These are phyloP conservation scores for Drosophila imparisetae DNA, from an alignment of 2,888 invertebrate species.

Conservation along the genomic window DNA sequence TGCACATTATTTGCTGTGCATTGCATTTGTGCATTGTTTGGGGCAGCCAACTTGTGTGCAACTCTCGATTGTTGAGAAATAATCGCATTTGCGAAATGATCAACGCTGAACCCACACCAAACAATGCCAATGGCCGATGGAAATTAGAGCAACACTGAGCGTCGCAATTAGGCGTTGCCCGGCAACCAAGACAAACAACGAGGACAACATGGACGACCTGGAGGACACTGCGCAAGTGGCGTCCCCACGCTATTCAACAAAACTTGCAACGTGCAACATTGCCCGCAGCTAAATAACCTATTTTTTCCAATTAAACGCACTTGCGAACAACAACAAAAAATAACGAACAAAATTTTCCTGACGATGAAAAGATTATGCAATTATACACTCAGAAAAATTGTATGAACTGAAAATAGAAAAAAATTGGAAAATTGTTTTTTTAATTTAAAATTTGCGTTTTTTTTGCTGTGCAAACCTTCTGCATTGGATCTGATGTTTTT, in stretches of 20 bases:
- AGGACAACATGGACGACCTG: slow-evolving; percentile 19
- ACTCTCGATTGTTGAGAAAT: slow-evolving; percentile 43
- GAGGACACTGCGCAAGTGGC: neutral
- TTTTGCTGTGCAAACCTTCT: neutral
- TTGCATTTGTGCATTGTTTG: neutral
- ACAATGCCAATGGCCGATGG: neutral
- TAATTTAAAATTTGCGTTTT: neutral
- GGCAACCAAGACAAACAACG: slow-evolving; percentile 11
- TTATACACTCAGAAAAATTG: neutral
- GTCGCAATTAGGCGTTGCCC: slow-evolving; percentile 66
- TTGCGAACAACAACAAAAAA: slow-evolving; percentile 49
- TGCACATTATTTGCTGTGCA: slow-evolving; percentile 7
- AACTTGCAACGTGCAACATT: slow-evolving; percentile 12
- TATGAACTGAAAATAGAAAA: neutral
- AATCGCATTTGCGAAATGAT: slow-evolving; percentile 36
- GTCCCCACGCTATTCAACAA: slow-evolving; percentile 66
- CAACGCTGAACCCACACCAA: neutral
- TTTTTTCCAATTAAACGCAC: slow-evolving; percentile 74
- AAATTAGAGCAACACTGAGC: slow-evolving; percentile 37
- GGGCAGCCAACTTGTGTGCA: slow-evolving; percentile 20
- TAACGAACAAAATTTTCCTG: slow-evolving; percentile 40
- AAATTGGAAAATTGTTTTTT: neutral
- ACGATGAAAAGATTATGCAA: neutral
- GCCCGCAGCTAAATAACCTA: slow-evolving; percentile 1
- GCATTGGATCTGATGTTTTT: neutral